Conservation (phyloP, 2,113 vertebrate species). For the Serranochromis macrocephalus region DNA sequence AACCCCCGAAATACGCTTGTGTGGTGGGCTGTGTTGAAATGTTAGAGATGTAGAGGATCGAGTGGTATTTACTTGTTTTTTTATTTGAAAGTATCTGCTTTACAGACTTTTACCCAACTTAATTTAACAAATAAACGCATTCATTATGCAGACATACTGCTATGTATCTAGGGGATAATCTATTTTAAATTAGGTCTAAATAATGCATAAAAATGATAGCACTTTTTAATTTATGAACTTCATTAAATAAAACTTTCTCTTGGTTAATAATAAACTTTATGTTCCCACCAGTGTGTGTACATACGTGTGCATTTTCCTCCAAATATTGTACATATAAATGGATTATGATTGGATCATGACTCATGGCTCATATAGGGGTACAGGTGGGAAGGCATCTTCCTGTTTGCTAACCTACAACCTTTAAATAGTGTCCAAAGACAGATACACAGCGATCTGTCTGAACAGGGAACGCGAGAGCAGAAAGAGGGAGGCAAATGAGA, state of each 20-base stretch:
- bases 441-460: slow-evolving; percentile 48
- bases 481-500: slow-evolving; percentile 1
- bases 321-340: slow-evolving; percentile 7
- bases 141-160: background rate
- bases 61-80: background rate
- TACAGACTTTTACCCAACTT: background rate
- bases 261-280: background rate
- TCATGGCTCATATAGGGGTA: slow-evolving; percentile 56
- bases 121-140: background rate
- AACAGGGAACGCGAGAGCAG: slow-evolving; percentile 1
- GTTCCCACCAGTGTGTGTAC: background rate
- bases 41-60: slow-evolving; percentile 3
- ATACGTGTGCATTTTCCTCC: background rate
- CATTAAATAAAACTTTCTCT: background rate
- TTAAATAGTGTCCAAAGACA: slow-evolving; percentile 63
- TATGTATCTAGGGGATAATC: background rate
- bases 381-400: slow-evolving; percentile 56
- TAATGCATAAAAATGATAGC: background rate
- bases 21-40: slow-evolving; percentile 33
- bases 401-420: slow-evolving; percentile 65
- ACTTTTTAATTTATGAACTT: background rate
- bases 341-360: slow-evolving; percentile 20
- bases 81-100: background rate
- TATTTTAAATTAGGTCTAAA: background rate
- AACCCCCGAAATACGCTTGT: slow-evolving; percentile 49